Conservation (phyloP, 1,140 invertebrate genomes). For the Hetaerina americana region DNA sequence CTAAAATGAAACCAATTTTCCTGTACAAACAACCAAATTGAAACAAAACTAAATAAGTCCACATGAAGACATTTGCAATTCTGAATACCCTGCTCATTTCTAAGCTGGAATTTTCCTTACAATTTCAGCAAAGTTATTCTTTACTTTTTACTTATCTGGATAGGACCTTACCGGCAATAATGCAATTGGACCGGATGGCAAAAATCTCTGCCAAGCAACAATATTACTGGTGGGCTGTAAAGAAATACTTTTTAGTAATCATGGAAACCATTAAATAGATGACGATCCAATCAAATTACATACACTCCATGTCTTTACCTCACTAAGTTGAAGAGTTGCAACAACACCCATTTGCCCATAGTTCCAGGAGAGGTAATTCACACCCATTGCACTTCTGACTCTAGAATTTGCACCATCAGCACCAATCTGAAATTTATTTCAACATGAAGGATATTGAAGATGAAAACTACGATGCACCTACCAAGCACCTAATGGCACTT, state of each 20-base stretch:
- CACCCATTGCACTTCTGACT: slow-evolving; percentile 65
- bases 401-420: slow-evolving; percentile 85
- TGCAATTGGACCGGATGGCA: slow-evolving; percentile 82
- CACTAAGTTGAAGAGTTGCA: slow-evolving; percentile 66
- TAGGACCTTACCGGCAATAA: slow-evolving; percentile 63
- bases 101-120: background rate
- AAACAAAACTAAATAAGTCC: slow-evolving; percentile 6
- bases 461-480: too few relatives aligned
- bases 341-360: slow-evolving; percentile 87
- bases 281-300: slow-evolving; percentile 2
- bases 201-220: slow-evolving; percentile 91
- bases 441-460: too few relatives aligned
- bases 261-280: background rate
- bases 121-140: too few relatives aligned
- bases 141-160: too few relatives aligned
- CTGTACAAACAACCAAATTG: too few relatives aligned
- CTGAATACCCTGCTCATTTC: background rate
- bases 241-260: slow-evolving; percentile 17
- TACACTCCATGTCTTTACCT: slow-evolving; percentile 33
- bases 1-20: too few relatives aligned
- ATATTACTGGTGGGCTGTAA: slow-evolving; percentile 56
- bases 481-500: background rate
- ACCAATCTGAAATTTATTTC: slow-evolving; percentile 51
- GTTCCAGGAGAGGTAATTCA: slow-evolving; percentile 62
- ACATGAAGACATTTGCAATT: background rate